Conservation (phyloP, 92 coral and sea anemone genomes). For the Siderastrea siderea region DNA sequence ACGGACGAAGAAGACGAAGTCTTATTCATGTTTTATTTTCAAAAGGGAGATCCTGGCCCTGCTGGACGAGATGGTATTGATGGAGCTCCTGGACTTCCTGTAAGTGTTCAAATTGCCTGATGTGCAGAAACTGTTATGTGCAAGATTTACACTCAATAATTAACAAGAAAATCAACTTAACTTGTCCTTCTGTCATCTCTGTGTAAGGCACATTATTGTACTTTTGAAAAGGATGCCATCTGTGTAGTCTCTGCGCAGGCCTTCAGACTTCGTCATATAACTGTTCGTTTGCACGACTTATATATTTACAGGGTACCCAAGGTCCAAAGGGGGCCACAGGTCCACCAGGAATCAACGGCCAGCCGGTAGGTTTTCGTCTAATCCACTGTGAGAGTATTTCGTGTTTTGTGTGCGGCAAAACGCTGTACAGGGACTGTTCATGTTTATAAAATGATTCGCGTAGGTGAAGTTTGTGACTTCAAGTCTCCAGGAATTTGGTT, state of each 20-base stretch:
- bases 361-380: slow-evolving; percentile 12
- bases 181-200: no score
- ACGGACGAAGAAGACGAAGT: no score
- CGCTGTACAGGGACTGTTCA: background rate
- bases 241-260: no score
- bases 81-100: slow-evolving; percentile 40
- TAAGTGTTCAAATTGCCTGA: background rate
- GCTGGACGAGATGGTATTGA: slow-evolving; percentile 42
- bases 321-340: slow-evolving; percentile 44
- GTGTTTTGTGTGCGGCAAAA: background rate
- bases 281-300: background rate
- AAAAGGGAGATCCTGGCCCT: slow-evolving; percentile 48
- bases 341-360: slow-evolving; percentile 34
- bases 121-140: background rate
- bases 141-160: background rate
- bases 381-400: background rate
- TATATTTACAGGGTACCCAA: slow-evolving; percentile 31
- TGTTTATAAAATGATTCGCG: background rate
- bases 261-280: background rate
- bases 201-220: no score
- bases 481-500: no score
- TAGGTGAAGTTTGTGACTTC: no score
- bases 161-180: no score
- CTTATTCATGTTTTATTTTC: background rate
- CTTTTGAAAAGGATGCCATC: no score